Conservation (phyloP, 2,113 vertebrate genomes). For the Pimephales promelas region DNA sequence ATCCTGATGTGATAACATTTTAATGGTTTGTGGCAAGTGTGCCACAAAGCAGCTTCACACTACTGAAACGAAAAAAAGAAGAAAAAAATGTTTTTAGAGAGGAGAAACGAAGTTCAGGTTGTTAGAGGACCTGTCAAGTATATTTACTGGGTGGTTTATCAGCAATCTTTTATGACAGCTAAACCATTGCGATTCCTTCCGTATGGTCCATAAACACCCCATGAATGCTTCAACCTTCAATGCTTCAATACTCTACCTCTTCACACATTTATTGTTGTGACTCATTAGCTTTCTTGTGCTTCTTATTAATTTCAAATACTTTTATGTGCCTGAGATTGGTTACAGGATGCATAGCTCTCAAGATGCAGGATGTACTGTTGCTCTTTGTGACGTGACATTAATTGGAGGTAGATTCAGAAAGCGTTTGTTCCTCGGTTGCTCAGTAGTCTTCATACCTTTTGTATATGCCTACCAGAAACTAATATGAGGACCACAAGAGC, state of each 20-base stretch:
- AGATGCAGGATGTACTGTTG: conserved; percentile 48
- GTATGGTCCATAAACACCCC: background rate
- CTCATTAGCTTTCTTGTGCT: background rate
- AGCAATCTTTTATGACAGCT: background rate
- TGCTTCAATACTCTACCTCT: conserved; percentile 46
- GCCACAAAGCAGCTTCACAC: background rate
- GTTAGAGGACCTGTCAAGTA: background rate
- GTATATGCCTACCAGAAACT: background rate
- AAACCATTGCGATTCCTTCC: conserved; percentile 1
- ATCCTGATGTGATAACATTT: conserved; percentile 13
- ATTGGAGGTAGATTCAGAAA: conserved; percentile 31
- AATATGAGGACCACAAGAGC: background rate
- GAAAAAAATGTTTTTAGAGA: background rate
- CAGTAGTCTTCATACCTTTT: background rate
- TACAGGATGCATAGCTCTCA: conserved; percentile 35
- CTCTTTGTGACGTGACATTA: conserved; percentile 45
- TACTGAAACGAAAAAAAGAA: background rate
- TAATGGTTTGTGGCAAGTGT: conserved; percentile 18
- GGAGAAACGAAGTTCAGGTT: background rate
- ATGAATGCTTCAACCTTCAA: conserved; percentile 38
- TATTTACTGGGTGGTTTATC: background rate
- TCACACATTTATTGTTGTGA: conserved; percentile 33
- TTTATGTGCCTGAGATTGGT: conserved; percentile 54
- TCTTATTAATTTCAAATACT: conserved; percentile 2
- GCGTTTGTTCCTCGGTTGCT: background rate